Evolutionary conservation across 2,113 vertebrate genomes (phyloP).

Genomic region (Rhadina sibilatrix): DNA sequence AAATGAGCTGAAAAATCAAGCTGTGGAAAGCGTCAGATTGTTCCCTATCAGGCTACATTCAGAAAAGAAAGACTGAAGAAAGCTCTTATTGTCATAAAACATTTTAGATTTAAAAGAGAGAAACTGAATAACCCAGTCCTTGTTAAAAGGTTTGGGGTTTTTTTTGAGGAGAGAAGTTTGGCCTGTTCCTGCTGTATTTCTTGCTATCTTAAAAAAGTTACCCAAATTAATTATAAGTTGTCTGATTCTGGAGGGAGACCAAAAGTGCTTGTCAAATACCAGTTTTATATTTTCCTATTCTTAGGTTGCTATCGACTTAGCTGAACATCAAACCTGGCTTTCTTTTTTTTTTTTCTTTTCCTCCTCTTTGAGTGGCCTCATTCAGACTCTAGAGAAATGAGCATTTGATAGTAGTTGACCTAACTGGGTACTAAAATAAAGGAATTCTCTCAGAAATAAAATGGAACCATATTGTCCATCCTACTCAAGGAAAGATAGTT

Average conservation of each 20-base stretch:
- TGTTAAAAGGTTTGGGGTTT: not conserved
- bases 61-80: not conserved
- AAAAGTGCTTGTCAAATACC: not conserved
- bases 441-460: not conserved
- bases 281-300: not conserved
- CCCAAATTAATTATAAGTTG: not conserved
- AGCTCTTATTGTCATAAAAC: not conserved
- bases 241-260: not conserved
- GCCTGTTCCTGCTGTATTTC: not conserved
- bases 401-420: not conserved
- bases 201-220: not conserved
- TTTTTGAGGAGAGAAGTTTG: not conserved
- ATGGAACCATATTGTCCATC: not conserved
- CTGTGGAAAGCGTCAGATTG: not conserved
- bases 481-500: not conserved
- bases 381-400: not conserved
- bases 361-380: rapidly evolving
- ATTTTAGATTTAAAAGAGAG: not conserved
- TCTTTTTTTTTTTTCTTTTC: no score
- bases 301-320: not conserved
- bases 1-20: not conserved
- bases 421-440: not conserved
- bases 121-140: not conserved
- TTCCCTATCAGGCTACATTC: not conserved
- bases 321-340: not conserved